phyloP scores from a whole-genome alignment of 2,888 invertebrate species.

The Aleiodes leptofemur region DNA sequence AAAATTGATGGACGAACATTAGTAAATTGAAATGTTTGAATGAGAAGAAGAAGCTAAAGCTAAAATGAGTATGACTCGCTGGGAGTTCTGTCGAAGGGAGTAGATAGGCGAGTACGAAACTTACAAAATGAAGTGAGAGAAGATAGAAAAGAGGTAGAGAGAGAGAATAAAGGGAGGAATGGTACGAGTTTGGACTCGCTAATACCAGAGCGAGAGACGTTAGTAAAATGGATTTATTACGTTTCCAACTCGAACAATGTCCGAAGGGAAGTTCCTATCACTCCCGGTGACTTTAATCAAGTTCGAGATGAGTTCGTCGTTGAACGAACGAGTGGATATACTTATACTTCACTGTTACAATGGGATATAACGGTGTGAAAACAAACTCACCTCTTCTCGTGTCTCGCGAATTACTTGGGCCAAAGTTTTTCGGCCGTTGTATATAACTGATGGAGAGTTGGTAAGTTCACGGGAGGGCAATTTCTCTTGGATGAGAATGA shows the following conservation, averaged over 20 bases:
- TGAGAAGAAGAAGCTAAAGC: background rate
- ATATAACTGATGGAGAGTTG: slow-evolving; percentile 21
- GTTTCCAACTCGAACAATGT: slow-evolving; percentile 50
- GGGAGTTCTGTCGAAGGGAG: slow-evolving; percentile 30
- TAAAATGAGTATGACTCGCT: slow-evolving; percentile 31
- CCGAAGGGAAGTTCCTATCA: slow-evolving; percentile 49
- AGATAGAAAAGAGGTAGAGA: background rate
- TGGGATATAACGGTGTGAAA: slow-evolving; percentile 44
- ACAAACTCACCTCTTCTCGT: slow-evolving; percentile 36
- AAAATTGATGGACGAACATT: slow-evolving; percentile 14
- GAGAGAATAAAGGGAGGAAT: slow-evolving; percentile 32
- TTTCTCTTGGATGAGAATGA: slow-evolving; percentile 1
- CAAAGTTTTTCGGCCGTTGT: slow-evolving; percentile 23
- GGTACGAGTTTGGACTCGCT: slow-evolving; percentile 43
- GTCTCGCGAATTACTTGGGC: slow-evolving; percentile 43
- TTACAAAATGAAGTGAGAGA: too few species aligned
- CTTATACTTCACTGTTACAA: slow-evolving; percentile 21
- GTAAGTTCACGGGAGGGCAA: slow-evolving; percentile 18
- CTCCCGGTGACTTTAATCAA: slow-evolving; percentile 60
- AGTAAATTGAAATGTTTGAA: slow-evolving; percentile 10
- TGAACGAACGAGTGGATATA: slow-evolving; percentile 25
- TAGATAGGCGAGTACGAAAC: too few species aligned
- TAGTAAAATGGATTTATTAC: slow-evolving; percentile 52
- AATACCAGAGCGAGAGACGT: slow-evolving; percentile 36
- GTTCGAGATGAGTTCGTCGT: slow-evolving; percentile 55